phyloP scores from a whole-genome alignment of 2,797 vertebrate genomes.

The Hypotaenidia okinawae region DNA sequence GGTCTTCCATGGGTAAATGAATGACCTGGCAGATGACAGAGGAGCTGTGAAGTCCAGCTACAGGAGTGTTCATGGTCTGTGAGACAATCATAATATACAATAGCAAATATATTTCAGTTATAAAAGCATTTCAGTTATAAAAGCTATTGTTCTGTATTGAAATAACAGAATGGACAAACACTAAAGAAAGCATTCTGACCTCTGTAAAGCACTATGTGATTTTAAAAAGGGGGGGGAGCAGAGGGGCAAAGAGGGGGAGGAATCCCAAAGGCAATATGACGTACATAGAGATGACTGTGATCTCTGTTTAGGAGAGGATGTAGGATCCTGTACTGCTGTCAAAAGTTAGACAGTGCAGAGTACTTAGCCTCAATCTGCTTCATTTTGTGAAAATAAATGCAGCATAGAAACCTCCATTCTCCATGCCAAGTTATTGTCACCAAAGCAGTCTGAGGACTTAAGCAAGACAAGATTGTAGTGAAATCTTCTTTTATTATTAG shows the following conservation, averaged over 20 bases:
- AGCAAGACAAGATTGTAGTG: neutral
- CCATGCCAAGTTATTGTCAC: accelerated
- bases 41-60: neutral
- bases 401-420: neutral
- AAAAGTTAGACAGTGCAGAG: neutral
- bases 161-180: slow-evolving; percentile 32
- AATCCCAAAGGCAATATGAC: neutral
- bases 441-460: neutral
- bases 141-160: slow-evolving; percentile 34
- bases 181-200: slow-evolving; percentile 30
- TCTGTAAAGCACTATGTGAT: neutral
- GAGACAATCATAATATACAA: slow-evolving; percentile 54
- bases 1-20: neutral
- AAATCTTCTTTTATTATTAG: neutral
- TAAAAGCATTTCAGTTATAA: neutral
- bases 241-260: no score
- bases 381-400: neutral
- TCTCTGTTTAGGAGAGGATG: neutral
- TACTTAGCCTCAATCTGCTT: neutral
- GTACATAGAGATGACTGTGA: neutral
- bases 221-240: neutral
- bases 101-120: slow-evolving; percentile 27
- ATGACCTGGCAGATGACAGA: neutral
- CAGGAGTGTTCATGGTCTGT: slow-evolving; percentile 40
- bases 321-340: neutral